Percentiles rank a stretch among this genome's conserved stretches.
phyloP scores from a whole-genome alignment of 2,888 invertebrate species.

The Metopia argyrocephala region DNA sequence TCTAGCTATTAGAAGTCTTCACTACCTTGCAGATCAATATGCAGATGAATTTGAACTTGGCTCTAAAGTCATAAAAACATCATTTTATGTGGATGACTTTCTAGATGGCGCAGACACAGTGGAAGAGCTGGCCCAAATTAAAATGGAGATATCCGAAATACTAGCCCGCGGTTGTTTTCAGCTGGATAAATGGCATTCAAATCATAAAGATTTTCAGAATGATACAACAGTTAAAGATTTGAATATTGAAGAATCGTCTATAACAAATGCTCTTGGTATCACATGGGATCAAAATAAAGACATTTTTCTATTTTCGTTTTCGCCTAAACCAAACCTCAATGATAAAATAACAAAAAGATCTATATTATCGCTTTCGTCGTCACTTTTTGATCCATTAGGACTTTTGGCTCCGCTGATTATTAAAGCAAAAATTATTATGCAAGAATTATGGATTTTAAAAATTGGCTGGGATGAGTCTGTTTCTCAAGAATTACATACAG shows the following conservation, averaged over 20 bases:
- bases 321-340: not conserved
- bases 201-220: not conserved
- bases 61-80: slow-evolving; percentile 26
- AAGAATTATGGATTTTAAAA: slow-evolving; percentile 43
- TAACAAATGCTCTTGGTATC: slow-evolving; percentile 18
- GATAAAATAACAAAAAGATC: not conserved
- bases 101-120: slow-evolving; percentile 9
- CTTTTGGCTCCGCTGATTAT: slow-evolving; percentile 35
- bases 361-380: slow-evolving; percentile 24
- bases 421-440: slow-evolving; percentile 31
- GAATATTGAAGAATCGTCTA: not conserved
- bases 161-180: not conserved
- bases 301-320: slow-evolving; percentile 39
- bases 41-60: slow-evolving; percentile 22
- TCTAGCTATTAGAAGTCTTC: slow-evolving; percentile 25
- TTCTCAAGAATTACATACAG: not conserved
- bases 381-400: slow-evolving; percentile 50
- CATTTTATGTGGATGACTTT: slow-evolving; percentile 34
- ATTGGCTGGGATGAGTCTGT: slow-evolving; percentile 42
- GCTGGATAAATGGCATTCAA: not conserved
- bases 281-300: slow-evolving; percentile 42
- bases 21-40: slow-evolving; percentile 41
- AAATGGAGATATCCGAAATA: slow-evolving; percentile 7
- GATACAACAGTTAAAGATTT: slow-evolving; percentile 1
- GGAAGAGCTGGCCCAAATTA: slow-evolving; percentile 18